Evolutionary conservation across 2,797 vertebrate genomes (phyloP).

Genomic region (Acrossocheilus wenchowensis): DNA sequence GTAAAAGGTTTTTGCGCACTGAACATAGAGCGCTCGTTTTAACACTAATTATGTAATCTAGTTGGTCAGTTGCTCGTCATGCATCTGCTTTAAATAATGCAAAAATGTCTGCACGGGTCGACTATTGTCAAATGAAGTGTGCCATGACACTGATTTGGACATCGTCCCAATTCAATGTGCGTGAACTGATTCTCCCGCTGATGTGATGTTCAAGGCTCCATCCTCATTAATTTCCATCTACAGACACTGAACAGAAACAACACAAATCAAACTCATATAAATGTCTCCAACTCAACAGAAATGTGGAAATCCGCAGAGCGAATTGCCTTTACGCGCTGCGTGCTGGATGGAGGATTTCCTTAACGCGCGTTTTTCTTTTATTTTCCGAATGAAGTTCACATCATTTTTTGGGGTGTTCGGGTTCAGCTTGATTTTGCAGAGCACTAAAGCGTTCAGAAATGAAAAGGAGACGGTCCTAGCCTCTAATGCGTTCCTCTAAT

Average conservation of each 20-base stretch:
- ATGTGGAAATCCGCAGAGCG: neutral
- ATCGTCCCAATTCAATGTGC: neutral
- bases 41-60: conserved; percentile 8
- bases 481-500: neutral
- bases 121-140: neutral
- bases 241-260: neutral
- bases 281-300: neutral
- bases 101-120: neutral
- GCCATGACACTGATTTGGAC: neutral
- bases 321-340: neutral
- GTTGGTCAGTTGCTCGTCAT: neutral
- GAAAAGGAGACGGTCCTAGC: neutral
- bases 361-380: neutral
- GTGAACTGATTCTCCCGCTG: neutral
- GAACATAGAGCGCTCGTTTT: neutral
- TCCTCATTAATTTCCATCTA: neutral
- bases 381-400: neutral
- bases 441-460: neutral
- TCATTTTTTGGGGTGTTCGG: neutral
- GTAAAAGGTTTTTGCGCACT: conserved; percentile 3
- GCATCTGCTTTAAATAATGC: neutral
- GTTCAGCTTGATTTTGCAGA: neutral
- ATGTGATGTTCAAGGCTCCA: neutral
- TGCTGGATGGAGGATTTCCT: neutral
- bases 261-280: neutral